Evolutionary conservation across 2,888 invertebrate species (phyloP).

Genomic region (Melitaea athalia): DNA sequence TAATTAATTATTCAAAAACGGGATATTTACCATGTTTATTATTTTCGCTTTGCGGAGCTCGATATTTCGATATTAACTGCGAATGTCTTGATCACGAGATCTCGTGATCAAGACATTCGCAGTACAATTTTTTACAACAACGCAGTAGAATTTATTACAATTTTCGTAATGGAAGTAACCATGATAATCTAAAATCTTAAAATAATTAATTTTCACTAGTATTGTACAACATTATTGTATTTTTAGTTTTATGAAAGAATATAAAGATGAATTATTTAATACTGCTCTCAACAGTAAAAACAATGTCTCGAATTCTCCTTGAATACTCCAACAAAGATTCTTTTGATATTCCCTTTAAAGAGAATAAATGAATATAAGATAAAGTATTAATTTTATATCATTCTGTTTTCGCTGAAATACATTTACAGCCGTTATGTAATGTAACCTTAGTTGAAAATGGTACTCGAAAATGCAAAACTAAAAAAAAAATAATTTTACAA

Average conservation of each 20-base stretch:
- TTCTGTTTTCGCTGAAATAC: background rate
- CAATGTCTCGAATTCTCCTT: constrained; percentile 20
- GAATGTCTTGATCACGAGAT: no score
- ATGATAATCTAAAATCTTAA: no score
- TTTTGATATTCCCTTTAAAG: background rate
- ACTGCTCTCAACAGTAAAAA: constrained; percentile 34
- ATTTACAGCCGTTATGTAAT: background rate
- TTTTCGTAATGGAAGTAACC: no score
- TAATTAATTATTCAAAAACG: no score
- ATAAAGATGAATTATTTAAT: constrained; percentile 35
- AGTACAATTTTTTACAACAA: no score
- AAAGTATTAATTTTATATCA: background rate
- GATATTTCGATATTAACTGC: no score
- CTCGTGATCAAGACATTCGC: no score
- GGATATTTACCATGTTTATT: no score
- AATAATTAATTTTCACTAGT: background rate
- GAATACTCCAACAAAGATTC: background rate
- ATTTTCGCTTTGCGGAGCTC: no score
- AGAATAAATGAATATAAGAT: constrained; percentile 4
- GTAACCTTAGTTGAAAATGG: no score
- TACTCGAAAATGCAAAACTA: no score
- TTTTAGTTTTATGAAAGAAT: constrained; percentile 23
- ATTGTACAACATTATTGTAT: constrained; percentile 4
- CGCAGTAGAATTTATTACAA: no score
- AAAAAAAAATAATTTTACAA: background rate